Percentiles rank a stretch among this genome's conserved stretches.
These are phyloP conservation scores for Hafferia zeledoni DNA, from an alignment of 2,797 vertebrate species.

Conservation along the genomic window DNA sequence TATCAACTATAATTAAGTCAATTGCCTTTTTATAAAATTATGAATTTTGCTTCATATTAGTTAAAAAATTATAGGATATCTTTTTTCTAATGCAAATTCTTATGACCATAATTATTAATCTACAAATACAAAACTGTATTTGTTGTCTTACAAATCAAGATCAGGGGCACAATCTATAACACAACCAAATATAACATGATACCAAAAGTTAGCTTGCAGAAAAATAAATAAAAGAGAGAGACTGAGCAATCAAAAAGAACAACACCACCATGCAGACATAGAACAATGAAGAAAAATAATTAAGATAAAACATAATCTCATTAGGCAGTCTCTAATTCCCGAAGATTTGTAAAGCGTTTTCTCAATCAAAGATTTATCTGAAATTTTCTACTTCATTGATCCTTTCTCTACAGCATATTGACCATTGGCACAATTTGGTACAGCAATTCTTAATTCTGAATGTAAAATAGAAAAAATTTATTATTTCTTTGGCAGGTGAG, in stretches of 20 bases:
- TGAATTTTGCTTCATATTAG: neutral
- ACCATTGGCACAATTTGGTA: neutral
- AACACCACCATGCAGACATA: neutral
- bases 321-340: neutral
- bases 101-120: neutral
- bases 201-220: neutral
- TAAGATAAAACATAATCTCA: neutral
- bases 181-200: neutral
- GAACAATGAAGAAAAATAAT: neutral
- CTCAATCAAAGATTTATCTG: neutral
- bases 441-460: neutral
- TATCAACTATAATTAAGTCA: neutral
- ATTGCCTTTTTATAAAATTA: neutral
- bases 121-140: fast-evolving
- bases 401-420: neutral
- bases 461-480: neutral
- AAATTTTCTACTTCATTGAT: neutral
- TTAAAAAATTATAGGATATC: neutral
- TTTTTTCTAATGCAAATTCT: neutral
- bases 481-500: neutral
- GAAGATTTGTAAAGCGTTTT: neutral
- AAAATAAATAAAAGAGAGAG: neutral
- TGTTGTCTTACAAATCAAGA: neutral
- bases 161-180: neutral
- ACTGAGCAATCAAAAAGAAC: neutral